Percentiles rank a stretch among this genome's conserved stretches.
Conservation (phyloP, 2,113 vertebrate genomes). For the Platichthys stellatus region DNA sequence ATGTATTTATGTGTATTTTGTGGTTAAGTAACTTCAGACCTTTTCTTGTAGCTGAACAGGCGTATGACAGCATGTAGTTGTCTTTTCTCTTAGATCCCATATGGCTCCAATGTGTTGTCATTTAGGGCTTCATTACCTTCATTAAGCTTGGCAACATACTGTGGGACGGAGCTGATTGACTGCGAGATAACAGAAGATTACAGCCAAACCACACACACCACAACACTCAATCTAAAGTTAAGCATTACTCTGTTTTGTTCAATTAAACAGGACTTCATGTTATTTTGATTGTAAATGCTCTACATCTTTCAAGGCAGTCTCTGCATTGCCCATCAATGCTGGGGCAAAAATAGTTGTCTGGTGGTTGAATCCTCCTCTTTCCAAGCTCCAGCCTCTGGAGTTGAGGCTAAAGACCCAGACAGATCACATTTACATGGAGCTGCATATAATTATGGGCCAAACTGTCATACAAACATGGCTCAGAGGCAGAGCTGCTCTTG, state of each 20-base stretch:
- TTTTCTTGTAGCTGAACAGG: slow-evolving; percentile 3
- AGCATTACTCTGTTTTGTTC: slow-evolving; percentile 2
- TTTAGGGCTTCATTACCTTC: slow-evolving; percentile 4
- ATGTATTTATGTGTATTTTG: slow-evolving; percentile 13
- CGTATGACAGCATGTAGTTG: slow-evolving; percentile 1
- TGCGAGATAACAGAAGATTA: slow-evolving; percentile 12
- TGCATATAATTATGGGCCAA: slow-evolving; percentile 12
- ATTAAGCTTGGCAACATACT: slow-evolving; percentile 9
- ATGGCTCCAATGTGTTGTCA: neutral
- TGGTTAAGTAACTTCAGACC: slow-evolving; percentile 3
- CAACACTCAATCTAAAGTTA: neutral
- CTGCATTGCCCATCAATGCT: neutral
- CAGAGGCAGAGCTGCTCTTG: slow-evolving; percentile 44
- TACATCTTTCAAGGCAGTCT: slow-evolving; percentile 6
- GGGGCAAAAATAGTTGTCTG: neutral
- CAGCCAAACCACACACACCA: slow-evolving; percentile 14
- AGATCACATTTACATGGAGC: slow-evolving; percentile 4
- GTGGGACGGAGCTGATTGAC: slow-evolving; percentile 6
- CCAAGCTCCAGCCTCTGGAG: slow-evolving; percentile 11
- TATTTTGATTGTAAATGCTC: neutral
- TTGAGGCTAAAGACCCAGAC: neutral
- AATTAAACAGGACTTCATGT: neutral
- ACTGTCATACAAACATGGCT: slow-evolving; percentile 32
- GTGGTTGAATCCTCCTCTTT: slow-evolving; percentile 9
- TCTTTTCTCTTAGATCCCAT: slow-evolving; percentile 20